phyloP scores from a whole-genome alignment of 2,888 invertebrate genomes.

The Pachydiplax longipennis region DNA sequence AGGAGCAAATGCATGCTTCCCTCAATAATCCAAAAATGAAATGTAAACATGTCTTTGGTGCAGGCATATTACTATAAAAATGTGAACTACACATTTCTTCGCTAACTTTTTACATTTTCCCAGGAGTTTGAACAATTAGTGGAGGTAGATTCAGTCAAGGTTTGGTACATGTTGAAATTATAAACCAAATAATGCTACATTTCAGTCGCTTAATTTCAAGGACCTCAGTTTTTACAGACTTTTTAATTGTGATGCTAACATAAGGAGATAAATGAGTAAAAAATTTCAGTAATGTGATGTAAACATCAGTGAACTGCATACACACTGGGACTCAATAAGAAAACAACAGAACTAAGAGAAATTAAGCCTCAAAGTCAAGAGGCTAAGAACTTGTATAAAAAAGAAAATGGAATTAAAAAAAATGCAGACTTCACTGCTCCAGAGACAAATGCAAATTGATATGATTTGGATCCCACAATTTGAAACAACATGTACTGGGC shows the following conservation, averaged over 20 bases:
- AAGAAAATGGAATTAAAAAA: not conserved
- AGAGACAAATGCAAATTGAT: not conserved
- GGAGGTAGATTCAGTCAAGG: slow-evolving; percentile 21
- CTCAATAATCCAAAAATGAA: slow-evolving; percentile 45
- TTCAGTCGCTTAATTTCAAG: not conserved
- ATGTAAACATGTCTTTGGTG: slow-evolving; percentile 39
- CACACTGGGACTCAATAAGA: too few species aligned
- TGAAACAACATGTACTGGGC: too few species aligned
- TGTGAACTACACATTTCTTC: slow-evolving; percentile 32
- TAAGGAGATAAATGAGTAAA: too few species aligned
- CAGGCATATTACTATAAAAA: slow-evolving; percentile 36
- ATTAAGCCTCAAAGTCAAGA: not conserved
- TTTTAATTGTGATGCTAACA: too few species aligned
- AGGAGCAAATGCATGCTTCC: slow-evolving; percentile 43
- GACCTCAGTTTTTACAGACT: too few species aligned
- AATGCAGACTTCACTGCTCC: not conserved
- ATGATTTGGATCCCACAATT: too few species aligned
- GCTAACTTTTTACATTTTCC: slow-evolving; percentile 36
- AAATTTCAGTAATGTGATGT: too few species aligned
- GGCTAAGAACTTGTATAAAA: not conserved
- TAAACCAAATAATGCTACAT: not conserved
- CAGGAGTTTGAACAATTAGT: slow-evolving; percentile 9
- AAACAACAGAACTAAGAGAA: not conserved
- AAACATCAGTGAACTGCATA: too few species aligned
- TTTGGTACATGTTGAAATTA: not conserved